Percentiles rank a stretch among this genome's conserved stretches.
Conservation (phyloP, 1,140 invertebrate species). For the Cyphomyrmex costatus region DNA sequence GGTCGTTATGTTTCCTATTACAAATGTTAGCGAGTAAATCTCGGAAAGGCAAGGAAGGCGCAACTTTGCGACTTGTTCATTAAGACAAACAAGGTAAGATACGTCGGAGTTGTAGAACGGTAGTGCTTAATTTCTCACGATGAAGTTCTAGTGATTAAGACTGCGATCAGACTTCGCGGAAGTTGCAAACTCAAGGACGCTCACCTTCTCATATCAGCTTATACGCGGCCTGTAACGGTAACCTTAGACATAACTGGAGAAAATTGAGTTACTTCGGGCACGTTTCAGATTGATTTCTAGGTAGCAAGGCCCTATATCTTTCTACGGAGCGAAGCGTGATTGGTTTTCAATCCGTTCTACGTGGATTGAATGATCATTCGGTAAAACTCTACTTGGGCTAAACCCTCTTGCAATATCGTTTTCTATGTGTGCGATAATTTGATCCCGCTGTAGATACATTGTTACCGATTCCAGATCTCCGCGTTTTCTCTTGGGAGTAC, state of each 20-base stretch:
- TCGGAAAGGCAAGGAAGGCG: conserved; percentile 35
- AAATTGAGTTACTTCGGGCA: conserved; percentile 81
- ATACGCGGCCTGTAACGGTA: conserved; percentile 32
- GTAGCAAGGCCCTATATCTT: conserved; percentile 72
- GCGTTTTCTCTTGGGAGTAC: conserved; percentile 9
- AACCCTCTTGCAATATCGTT: conserved; percentile 51
- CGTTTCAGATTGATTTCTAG: conserved; percentile 82
- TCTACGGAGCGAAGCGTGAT: conserved; percentile 77
- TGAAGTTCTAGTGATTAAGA: conserved; percentile 53
- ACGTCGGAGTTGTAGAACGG: conserved; percentile 59
- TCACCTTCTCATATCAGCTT: conserved; percentile 43
- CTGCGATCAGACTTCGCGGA: conserved; percentile 34
- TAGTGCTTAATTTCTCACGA: conserved; percentile 63
- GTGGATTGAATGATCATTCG: conserved; percentile 81
- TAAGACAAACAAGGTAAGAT: conserved; percentile 62
- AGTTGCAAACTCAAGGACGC: conserved; percentile 40
- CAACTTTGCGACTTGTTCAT: conserved; percentile 57
- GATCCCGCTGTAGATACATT: conserved; percentile 66
- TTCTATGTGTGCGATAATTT: conserved; percentile 64
- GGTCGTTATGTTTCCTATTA: conserved; percentile 14
- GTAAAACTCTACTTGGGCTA: conserved; percentile 24
- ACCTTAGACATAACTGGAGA: conserved; percentile 61
- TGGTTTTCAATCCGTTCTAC: conserved; percentile 82
- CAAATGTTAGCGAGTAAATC: conserved; percentile 48
- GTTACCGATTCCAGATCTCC: conserved; percentile 60